Percentiles rank a stretch among this genome's conserved stretches.
These are phyloP conservation scores for Microchirus variegatus DNA, from an alignment of 2,797 vertebrate species.

Conservation along the genomic window DNA sequence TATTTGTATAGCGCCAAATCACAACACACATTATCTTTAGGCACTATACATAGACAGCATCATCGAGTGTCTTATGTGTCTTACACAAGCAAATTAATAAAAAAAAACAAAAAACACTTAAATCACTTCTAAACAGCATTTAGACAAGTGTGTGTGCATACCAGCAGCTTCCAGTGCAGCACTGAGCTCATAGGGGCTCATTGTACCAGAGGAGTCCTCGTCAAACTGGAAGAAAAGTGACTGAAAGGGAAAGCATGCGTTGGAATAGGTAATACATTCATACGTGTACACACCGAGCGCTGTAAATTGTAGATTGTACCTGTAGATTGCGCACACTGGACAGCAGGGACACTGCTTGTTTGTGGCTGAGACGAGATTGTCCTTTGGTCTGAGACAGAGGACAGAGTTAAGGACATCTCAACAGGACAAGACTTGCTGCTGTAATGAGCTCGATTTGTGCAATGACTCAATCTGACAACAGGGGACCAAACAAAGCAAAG, in stretches of 20 bases:
- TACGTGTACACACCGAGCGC: neutral
- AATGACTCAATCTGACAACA: constrained; percentile 22
- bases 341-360: constrained; percentile 76
- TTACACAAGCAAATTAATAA: too few species aligned
- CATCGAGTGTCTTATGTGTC: too few species aligned
- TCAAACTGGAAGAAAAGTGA: constrained; percentile 77
- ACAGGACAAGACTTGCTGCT: constrained; percentile 15
- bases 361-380: constrained; percentile 66
- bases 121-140: too few species aligned
- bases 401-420: constrained; percentile 62
- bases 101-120: too few species aligned
- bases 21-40: too few species aligned
- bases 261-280: neutral
- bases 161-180: constrained; percentile 76
- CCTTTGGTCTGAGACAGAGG: constrained; percentile 72
- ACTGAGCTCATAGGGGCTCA: constrained; percentile 81
- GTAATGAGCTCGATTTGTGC: constrained; percentile 5
- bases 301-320: constrained; percentile 52
- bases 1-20: too few species aligned
- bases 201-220: constrained; percentile 81
- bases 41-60: too few species aligned
- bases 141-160: constrained; percentile 39
- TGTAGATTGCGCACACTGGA: constrained; percentile 70
- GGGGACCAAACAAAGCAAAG: too few species aligned
- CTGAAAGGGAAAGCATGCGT: constrained; percentile 54